Conservation (phyloP, 2,113 vertebrate species). For the Phrynocephalus versicolor region DNA sequence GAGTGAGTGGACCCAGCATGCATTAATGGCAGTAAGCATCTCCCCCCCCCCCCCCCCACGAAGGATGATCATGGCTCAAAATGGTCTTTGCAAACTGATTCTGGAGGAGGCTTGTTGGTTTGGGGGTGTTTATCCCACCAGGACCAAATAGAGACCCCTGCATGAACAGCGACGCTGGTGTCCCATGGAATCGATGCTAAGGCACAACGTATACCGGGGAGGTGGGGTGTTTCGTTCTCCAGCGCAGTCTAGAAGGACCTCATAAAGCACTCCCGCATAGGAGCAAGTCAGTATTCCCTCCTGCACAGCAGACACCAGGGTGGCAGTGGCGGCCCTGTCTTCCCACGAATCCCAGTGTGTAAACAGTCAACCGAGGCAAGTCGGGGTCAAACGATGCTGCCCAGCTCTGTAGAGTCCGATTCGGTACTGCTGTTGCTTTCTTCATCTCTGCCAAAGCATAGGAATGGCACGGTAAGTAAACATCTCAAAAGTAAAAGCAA, state of each 20-base stretch:
- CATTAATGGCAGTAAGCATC: not conserved
- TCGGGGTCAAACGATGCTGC: constrained; percentile 75
- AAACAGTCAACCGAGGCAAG: not conserved
- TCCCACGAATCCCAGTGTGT: not conserved
- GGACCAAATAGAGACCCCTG: not conserved
- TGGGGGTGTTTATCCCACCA: not conserved
- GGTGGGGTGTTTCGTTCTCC: constrained; percentile 11
- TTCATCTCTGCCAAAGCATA: constrained; percentile 62
- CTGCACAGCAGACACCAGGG: not conserved
- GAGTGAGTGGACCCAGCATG: not conserved
- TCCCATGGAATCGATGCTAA: constrained; percentile 24
- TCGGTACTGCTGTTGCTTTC: constrained; percentile 77
- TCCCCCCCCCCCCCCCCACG: accelerated
- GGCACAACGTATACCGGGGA: not conserved
- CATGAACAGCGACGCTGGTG: constrained; percentile 46
- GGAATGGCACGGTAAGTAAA: not conserved
- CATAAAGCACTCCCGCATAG: not conserved
- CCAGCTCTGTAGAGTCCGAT: constrained; percentile 80
- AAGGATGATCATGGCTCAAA: not conserved
- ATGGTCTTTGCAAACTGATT: accelerated
- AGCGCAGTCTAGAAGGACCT: constrained; percentile 8
- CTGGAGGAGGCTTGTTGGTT: not conserved
- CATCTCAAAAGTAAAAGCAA: not conserved
- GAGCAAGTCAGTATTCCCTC: not conserved
- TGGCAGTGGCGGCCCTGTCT: not conserved